Conservation (phyloP, 2,113 vertebrate genomes). For the Pluvianellus socialis region DNA sequence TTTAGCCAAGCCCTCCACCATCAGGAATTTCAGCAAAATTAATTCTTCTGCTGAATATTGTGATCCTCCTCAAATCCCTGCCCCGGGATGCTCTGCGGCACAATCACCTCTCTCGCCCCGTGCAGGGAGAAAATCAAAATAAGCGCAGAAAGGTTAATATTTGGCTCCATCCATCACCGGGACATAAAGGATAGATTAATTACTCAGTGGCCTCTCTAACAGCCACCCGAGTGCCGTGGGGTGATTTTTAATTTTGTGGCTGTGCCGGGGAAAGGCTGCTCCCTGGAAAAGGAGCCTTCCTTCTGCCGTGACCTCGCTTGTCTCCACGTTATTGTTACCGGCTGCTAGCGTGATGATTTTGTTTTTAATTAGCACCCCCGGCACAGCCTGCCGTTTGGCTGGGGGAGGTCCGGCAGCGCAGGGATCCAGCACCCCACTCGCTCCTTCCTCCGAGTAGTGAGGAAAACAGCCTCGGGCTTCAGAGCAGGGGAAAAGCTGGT, state of each 20-base stretch:
- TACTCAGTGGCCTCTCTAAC: neutral
- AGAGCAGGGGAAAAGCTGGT: accelerated
- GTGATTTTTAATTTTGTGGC: neutral
- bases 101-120: neutral
- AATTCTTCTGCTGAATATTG: neutral
- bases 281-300: neutral
- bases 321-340: accelerated
- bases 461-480: neutral
- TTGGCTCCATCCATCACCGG: neutral
- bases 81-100: neutral
- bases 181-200: neutral
- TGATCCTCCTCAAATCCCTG: neutral
- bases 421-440: neutral
- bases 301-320: accelerated
- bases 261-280: neutral
- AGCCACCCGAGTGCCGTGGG: accelerated
- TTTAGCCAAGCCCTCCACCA: neutral
- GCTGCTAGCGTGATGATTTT: accelerated
- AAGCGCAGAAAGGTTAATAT: neutral
- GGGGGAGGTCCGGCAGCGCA: accelerated
- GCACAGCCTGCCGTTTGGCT: neutral
- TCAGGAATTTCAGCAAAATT: neutral
- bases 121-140: neutral
- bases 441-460: neutral
- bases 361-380: accelerated